These are phyloP conservation scores for Varanus salvator DNA, from an alignment of 2,113 vertebrate species.

Conservation along the genomic window DNA sequence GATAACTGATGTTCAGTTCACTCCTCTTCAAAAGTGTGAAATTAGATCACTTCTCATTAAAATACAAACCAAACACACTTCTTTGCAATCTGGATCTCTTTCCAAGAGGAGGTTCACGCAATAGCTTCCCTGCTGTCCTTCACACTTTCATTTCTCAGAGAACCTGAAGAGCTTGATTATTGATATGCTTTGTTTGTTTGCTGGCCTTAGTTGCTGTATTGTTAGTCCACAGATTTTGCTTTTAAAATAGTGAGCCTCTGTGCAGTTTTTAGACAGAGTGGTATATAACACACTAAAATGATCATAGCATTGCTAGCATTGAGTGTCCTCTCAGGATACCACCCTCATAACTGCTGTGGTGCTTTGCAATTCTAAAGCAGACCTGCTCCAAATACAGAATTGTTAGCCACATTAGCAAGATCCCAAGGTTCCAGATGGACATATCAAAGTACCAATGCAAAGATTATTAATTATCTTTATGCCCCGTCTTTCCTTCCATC, in stretches of 20 bases:
- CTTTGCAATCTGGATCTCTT: background rate
- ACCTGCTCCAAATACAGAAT: background rate
- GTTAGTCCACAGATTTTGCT: background rate
- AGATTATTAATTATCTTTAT: background rate
- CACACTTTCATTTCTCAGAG: background rate
- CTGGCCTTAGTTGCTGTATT: background rate
- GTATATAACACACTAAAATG: background rate
- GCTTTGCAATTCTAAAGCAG: background rate
- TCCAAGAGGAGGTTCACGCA: background rate
- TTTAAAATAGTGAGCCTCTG: background rate
- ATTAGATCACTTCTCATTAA: too few relatives aligned
- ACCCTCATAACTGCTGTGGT: background rate
- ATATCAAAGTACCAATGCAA: background rate
- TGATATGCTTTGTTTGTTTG: background rate
- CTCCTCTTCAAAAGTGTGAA: too few relatives aligned
- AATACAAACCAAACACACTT: too few relatives aligned
- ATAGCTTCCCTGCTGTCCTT: too few relatives aligned
- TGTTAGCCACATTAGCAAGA: background rate
- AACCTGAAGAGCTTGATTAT: background rate
- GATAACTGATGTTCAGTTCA: too few relatives aligned
- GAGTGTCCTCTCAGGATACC: background rate
- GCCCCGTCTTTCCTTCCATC: background rate
- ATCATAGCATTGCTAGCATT: background rate
- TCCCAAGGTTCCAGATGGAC: background rate
- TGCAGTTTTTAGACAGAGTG: background rate